Evolutionary conservation across 1,140 invertebrate species (phyloP).

Genomic region (Laupala kohalensis): DNA sequence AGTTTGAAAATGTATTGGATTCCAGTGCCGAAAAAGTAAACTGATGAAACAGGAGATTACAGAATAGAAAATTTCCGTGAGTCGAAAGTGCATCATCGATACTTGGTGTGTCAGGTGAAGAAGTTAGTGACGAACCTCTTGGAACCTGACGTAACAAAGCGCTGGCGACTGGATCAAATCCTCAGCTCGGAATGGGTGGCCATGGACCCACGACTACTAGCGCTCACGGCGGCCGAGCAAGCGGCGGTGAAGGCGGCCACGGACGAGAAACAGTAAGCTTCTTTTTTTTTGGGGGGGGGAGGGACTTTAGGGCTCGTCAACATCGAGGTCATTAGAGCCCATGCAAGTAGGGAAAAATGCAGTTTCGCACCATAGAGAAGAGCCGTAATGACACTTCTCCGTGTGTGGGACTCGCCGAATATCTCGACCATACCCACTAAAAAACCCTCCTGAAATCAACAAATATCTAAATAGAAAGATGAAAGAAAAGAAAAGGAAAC

Average conservation of each 20-base stretch:
- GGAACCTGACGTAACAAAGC: conserved; percentile 46
- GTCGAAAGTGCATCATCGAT: no score
- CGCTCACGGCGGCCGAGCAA: conserved; percentile 23
- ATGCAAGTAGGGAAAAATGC: background rate
- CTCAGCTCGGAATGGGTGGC: conserved; percentile 42
- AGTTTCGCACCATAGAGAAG: background rate
- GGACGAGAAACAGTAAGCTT: conserved; percentile 8
- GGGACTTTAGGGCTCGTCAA: background rate
- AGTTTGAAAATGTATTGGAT: no score
- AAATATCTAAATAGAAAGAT: no score
- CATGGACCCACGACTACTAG: conserved; percentile 38
- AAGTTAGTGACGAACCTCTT: conserved; percentile 39
- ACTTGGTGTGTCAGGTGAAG: conserved; percentile 43
- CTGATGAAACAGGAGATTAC: no score
- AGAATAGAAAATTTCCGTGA: no score
- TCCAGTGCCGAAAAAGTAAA: no score
- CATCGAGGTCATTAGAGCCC: background rate
- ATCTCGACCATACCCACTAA: no score
- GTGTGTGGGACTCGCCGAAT: background rate
- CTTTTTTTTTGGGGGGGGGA: background rate
- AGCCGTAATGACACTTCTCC: background rate
- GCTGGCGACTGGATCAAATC: conserved; percentile 40
- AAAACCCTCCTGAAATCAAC: no score
- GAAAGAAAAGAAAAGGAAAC: no score
- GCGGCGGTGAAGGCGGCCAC: conserved; percentile 23